Evolutionary conservation across 2,888 invertebrate species (phyloP), one percentile per base, ranked within the genome.

Genomic region (Aquatica leii): DNA sequence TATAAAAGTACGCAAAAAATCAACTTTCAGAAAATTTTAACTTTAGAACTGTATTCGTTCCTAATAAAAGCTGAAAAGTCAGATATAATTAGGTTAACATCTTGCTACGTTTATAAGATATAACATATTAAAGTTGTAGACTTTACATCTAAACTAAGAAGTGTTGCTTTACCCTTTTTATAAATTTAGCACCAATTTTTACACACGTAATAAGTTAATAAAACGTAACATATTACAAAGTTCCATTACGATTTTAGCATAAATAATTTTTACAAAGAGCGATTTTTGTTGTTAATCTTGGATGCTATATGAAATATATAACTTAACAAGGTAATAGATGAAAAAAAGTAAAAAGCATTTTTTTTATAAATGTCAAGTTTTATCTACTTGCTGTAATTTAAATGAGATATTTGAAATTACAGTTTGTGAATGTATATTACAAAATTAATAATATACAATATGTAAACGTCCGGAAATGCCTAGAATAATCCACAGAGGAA

Each of bases 381-480:
- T 46, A 46, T 46, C 46, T 9, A 18, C 41, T 6, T 41, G 41
- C 14, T 3, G 5, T 18, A 18, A 20, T 46, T 17, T 43, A 20
- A 46, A 18, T 46, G 18, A 18, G 18, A 46, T 46, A 17, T 46
- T 46, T 46, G 17, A 20, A 20, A 46, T 46, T 18, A 46, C 18
- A 18, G 8, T n/a, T 46, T 11, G 11, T 18, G 18, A 46, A 46
- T 46, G 18, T 18, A 46, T 46, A 46, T 18, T 46, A 18, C 46
- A 18, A 46, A 46, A 46, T 46, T 46, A 46, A 46, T 46, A 46
- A 46, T 46, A 46, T 18, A 46, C 46, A 46, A 46, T 46, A 46
- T 46, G 46, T 46, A 46, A 46, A 46, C 46, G 46, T 46, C 46
- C 46, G 46, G 46, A 46, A 46, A 46, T 46, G 46, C 21, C 46